Base-by-base conservation (phyloP, 2,888 invertebrate genomes). In the Pilophorus perplexus region DNA sequence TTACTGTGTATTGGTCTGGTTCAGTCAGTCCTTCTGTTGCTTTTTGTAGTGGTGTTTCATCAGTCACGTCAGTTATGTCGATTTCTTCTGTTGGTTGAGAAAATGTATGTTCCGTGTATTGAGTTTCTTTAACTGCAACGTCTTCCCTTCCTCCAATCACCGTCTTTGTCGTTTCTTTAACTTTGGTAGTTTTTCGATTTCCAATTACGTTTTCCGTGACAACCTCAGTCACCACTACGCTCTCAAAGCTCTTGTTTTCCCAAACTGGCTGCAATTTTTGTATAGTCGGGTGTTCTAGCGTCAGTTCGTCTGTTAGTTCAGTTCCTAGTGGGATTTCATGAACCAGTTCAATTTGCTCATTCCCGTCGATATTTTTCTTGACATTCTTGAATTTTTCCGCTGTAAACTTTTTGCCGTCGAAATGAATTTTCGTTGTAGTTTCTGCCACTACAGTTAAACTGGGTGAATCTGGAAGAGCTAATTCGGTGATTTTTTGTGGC, bases 221-320 rank as follows among this genome's bases (percentile, higher is more conserved):
- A 8, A 75, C 71, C 42, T 76, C 72, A 5, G 72, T 75, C 2
- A 76, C 74, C 69, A 78, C 76, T 1, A 79, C 76, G 69, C 78
- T 74, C 72, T 79, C 77, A 25, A 80, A 79, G 20, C 76, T 71
- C 65, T 76, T 75, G 68, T 77, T 75, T 6, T 64, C 33, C 20
- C 67, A 3, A 38, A 42, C 27, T 33, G 67, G 59, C 69, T 72
- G 74, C 44, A 74, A 73, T 72, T 73, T 74, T 66, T 71, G 73
- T 68, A 74, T 74, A 72, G 72, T 74, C 55, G 73, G 72, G 72
- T 73, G 73, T 69, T 74, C 75, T 71, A 28, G n/a, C 12, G 62
- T 23, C 8, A 54, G 12, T 2, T 42, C 59, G 2, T 59, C 42
- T n/a, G 42, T 27, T 22, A 42, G 14, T 18, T 59, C 59, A 22